A percentile compares a stretch with the other conserved stretches of the same genome.
phyloP scores from a whole-genome alignment of 2,888 invertebrate genomes.

The Thymelicus sylvestris region DNA sequence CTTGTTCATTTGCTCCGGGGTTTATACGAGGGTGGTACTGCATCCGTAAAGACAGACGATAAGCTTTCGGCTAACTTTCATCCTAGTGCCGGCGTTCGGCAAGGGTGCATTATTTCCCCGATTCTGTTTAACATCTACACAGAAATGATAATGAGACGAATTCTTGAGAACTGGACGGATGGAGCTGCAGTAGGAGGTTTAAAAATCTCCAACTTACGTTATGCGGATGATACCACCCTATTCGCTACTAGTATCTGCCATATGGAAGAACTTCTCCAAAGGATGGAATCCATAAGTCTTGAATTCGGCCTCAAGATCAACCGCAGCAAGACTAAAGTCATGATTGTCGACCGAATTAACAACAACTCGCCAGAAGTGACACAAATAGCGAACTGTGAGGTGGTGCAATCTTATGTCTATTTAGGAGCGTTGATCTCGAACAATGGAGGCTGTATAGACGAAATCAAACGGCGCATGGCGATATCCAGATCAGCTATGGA shows the following conservation, averaged over 20 bases:
- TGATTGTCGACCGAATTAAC: slow-evolving; percentile 23
- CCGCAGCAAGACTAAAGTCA: slow-evolving; percentile 37
- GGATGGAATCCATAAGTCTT: slow-evolving; percentile 23
- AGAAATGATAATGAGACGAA: no score
- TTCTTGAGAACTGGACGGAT: no score
- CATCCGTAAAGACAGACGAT: no score
- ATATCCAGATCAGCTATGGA: slow-evolving; percentile 2
- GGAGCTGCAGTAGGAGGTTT: no score
- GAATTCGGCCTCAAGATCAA: slow-evolving; percentile 37
- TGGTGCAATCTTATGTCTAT: slow-evolving; percentile 1
- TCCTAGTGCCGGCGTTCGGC: not conserved
- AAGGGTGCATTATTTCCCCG: no score
- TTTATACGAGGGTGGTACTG: no score
- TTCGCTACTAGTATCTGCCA: not conserved
- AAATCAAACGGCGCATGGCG: slow-evolving; percentile 1
- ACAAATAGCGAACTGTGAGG: not conserved
- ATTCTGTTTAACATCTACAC: no score
- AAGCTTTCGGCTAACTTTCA: no score
- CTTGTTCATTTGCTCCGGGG: no score
- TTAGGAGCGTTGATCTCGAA: slow-evolving; percentile 8
- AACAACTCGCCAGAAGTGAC: slow-evolving; percentile 8
- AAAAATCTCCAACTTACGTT: no score
- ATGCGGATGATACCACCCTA: no score
- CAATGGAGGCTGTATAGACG: not conserved
- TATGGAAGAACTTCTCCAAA: slow-evolving; percentile 29